Percentiles rank a stretch among this genome's conserved stretches.
phyloP scores from a whole-genome alignment of 2,888 invertebrate species.

The Drosophila putrida region DNA sequence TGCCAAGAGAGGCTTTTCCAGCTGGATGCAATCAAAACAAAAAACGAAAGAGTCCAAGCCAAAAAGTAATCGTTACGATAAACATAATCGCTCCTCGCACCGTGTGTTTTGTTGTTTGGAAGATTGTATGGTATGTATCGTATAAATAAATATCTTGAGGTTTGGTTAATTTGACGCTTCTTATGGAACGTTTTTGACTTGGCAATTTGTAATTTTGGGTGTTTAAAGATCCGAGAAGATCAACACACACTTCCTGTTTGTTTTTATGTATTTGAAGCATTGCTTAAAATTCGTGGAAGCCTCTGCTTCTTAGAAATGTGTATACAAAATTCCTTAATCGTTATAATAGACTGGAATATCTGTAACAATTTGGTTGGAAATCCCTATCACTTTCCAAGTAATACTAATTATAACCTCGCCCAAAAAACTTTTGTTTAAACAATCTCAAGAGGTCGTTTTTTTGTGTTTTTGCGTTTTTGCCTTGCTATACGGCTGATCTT shows the following conservation, averaged over 20 bases:
- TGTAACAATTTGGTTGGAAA: neutral
- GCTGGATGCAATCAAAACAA: constrained; percentile 74
- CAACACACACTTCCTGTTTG: constrained; percentile 43
- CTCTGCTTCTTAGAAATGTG: neutral
- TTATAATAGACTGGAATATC: neutral
- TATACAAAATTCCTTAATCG: neutral
- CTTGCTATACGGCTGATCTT: constrained; percentile 53
- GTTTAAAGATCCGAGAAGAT: constrained; percentile 21
- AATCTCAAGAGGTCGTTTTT: constrained; percentile 54
- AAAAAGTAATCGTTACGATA: constrained; percentile 68
- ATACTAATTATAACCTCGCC: constrained; percentile 16
- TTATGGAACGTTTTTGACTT: constrained; percentile 17
- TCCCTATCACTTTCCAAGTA: neutral
- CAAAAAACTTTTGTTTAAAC: constrained; percentile 52
- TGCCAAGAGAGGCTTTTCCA: constrained; percentile 40
- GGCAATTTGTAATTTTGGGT: constrained; percentile 28
- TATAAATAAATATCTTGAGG: constrained; percentile 18
- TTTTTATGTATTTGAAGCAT: constrained; percentile 3
- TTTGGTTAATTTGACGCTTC: constrained; percentile 20
- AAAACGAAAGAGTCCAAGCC: constrained; percentile 37
- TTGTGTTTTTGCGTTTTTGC: constrained; percentile 27
- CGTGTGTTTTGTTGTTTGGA: constrained; percentile 27
- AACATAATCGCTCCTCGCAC: constrained; percentile 55
- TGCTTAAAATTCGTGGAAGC: constrained; percentile 1
- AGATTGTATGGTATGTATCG: constrained; percentile 29